Evolutionary conservation across 2,113 vertebrate species (phyloP), one percentile per base, ranked within the genome.

Genomic region (Chaetodon auriga): DNA sequence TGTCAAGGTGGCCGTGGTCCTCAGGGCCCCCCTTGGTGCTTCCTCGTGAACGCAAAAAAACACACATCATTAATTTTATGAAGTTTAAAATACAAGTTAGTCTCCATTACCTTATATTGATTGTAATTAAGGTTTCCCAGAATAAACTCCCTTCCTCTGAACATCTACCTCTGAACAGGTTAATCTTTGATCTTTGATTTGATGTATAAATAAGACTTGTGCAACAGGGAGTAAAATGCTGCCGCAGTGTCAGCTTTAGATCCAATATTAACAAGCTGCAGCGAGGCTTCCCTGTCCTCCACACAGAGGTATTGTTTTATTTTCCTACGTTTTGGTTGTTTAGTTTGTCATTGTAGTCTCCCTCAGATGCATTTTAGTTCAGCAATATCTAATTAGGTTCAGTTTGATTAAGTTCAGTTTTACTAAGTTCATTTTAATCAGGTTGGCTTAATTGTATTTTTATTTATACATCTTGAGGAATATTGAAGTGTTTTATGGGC

Each of bases 101-200:
- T n/a, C n/a, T n/a, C n/a, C n/a, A n/a, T n/a, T n/a, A n/a, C n/a
- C n/a, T n/a, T n/a, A n/a, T n/a, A n/a, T n/a, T n/a, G n/a, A n/a
- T n/a, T n/a, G n/a, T n/a, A n/a, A n/a, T n/a, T n/a, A n/a, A n/a
- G n/a, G n/a, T n/a, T n/a, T n/a, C n/a, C n/a, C n/a, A n/a, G n/a
- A n/a, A n/a, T n/a, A n/a, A n/a, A n/a, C n/a, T n/a, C n/a, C n/a
- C n/a, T n/a, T n/a, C n/a, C n/a, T n/a, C n/a, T n/a, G n/a, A n/a
- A n/a, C 23, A 0, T 58, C 72, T 7, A 78, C 76, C 73, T 85
- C 81, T 90, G 76, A 41, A 5, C 84, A 88, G n/a, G 21, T 7
- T 18, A 51, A 87, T 84, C 90, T 92, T 89, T 90, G 86, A 87
- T 78, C 86, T 61, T 57, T n/a, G n/a, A n/a, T n/a, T n/a, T n/a